Conservation (phyloP, 2,113 vertebrate species). For the Bettongia penicillata region DNA sequence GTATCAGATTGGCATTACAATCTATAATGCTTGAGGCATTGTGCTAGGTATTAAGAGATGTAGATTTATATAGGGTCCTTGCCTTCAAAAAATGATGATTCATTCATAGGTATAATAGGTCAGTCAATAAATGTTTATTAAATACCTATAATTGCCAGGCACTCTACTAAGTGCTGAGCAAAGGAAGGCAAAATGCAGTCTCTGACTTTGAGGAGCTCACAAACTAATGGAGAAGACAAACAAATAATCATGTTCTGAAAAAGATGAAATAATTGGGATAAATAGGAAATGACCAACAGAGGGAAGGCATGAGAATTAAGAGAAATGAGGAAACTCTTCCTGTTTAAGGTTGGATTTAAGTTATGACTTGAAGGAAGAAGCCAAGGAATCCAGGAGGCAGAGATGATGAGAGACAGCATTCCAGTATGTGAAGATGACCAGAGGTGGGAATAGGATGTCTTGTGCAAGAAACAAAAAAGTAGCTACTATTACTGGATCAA, state of each 20-base stretch:
- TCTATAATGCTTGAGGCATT: not conserved
- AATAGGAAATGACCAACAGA: too few relatives aligned
- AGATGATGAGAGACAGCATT: not conserved
- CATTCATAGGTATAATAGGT: not conserved
- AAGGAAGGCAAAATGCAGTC: too few relatives aligned
- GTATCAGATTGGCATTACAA: too few relatives aligned
- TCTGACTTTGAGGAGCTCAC: too few relatives aligned
- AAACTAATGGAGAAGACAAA: too few relatives aligned
- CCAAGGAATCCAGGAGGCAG: not conserved
- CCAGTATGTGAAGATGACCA: not conserved
- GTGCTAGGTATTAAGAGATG: not conserved
- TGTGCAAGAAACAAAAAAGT: not conserved
- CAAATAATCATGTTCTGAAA: too few relatives aligned
- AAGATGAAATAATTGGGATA: too few relatives aligned
- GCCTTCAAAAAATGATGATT: not conserved
- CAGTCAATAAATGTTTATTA: not conserved
- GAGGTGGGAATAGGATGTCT: not conserved
- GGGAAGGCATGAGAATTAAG: too few relatives aligned
- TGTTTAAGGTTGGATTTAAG: not conserved
- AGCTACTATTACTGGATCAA: not conserved
- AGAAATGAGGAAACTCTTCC: too few relatives aligned
- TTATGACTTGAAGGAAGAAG: not conserved
- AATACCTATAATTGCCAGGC: too few relatives aligned
- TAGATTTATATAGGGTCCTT: not conserved
- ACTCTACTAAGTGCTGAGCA: too few relatives aligned